These are phyloP conservation scores for Drosophila sulfurigaster DNA, from an alignment of 1,140 invertebrate species.

Conservation along the genomic window DNA sequence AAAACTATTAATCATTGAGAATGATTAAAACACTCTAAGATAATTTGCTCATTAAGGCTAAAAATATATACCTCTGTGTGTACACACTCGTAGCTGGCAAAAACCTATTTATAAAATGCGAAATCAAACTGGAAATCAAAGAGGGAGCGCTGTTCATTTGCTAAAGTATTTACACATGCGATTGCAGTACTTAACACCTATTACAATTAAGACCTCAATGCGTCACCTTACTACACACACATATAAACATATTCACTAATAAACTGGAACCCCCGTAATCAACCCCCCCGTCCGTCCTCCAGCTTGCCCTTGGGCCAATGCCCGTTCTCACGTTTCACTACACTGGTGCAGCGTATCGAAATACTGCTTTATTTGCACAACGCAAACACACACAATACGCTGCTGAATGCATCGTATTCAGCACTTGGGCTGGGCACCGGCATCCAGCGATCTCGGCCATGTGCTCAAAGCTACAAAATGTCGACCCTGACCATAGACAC, in stretches of 20 bases:
- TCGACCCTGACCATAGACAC: constrained; percentile 78
- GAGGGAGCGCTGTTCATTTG: not conserved
- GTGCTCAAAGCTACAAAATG: constrained; percentile 43
- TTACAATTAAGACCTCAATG: constrained; percentile 7
- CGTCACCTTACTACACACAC: constrained; percentile 18
- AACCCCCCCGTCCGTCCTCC: not conserved
- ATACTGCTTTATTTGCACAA: constrained; percentile 42
- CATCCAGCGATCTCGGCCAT: constrained; percentile 50
- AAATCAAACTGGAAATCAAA: not conserved
- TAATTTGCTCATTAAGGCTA: not conserved
- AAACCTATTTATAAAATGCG: not conserved
- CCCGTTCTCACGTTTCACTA: constrained; percentile 65
- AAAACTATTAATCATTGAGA: not conserved
- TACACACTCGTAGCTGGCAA: not conserved
- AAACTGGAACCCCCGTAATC: constrained; percentile 1
- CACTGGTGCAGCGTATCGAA: constrained; percentile 61
- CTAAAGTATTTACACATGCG: not conserved
- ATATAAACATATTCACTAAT: not conserved
- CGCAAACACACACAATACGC: constrained; percentile 34
- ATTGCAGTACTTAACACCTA: constrained; percentile 1
- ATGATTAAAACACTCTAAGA: not conserved
- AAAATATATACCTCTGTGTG: not conserved
- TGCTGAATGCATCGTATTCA: constrained; percentile 15
- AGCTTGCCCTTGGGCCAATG: constrained; percentile 32
- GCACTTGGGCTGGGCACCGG: not conserved